Conservation (phyloP, 2,113 vertebrate species). For the Reinhardtius hippoglossoides region DNA sequence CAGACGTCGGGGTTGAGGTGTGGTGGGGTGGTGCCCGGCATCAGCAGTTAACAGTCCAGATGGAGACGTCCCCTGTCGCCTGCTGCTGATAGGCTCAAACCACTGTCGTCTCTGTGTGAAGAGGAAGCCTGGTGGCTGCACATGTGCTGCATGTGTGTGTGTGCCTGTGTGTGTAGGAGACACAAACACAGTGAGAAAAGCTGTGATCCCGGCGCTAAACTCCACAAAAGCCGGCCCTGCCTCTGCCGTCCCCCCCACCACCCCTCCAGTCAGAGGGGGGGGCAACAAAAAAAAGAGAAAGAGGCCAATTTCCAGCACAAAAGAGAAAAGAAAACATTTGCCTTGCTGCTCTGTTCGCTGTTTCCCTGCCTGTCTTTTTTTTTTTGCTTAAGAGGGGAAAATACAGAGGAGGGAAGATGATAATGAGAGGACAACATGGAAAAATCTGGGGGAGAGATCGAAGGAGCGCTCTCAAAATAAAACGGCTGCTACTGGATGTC, state of each 20-base stretch:
- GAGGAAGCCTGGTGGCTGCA: slow-evolving; percentile 18
- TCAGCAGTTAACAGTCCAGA: background rate
- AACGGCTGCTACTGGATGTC: slow-evolving; percentile 60
- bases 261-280: slow-evolving; percentile 33
- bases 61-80: slow-evolving; percentile 18
- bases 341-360: slow-evolving; percentile 37
- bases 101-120: background rate
- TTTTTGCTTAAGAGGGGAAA: slow-evolving; percentile 41
- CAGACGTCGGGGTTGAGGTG: background rate
- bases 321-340: slow-evolving; percentile 67
- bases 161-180: background rate
- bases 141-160: slow-evolving; percentile 51
- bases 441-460: slow-evolving; percentile 25
- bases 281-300: slow-evolving; percentile 6
- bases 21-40: background rate
- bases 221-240: slow-evolving; percentile 67
- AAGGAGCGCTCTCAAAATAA: slow-evolving; percentile 37
- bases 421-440: slow-evolving; percentile 33
- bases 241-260: slow-evolving; percentile 39
- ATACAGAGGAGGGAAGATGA: slow-evolving; percentile 34
- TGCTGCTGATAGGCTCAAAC: slow-evolving; percentile 14
- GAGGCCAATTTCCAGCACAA: slow-evolving; percentile 57
- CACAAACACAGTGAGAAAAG: slow-evolving; percentile 46
- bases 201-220: slow-evolving; percentile 56
- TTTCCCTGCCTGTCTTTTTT: slow-evolving; percentile 4